These are phyloP conservation scores for Heliconius aoede DNA, from an alignment of 2,888 invertebrate genomes.

Conservation along the genomic window DNA sequence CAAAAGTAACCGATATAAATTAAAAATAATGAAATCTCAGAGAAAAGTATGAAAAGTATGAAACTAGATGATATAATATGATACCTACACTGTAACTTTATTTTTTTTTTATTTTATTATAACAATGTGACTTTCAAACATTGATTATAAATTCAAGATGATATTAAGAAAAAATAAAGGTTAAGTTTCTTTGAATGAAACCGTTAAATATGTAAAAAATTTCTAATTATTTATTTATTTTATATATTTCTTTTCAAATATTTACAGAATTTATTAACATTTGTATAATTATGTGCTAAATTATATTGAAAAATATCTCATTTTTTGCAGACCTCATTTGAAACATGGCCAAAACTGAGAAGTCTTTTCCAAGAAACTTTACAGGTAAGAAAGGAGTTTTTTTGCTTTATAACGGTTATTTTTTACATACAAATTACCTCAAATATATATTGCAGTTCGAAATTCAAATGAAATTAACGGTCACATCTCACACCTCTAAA, in stretches of 20 bases:
- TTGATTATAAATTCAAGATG: background rate
- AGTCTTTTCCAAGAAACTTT: conserved; percentile 80
- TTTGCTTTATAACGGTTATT: background rate
- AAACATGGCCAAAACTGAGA: conserved; percentile 80
- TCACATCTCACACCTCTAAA: too few species aligned
- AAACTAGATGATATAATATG: background rate
- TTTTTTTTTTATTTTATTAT: background rate
- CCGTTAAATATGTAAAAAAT: background rate
- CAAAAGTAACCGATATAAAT: background rate
- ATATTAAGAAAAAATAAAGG: background rate
- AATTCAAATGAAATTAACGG: background rate
- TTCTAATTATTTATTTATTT: background rate
- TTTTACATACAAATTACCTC: background rate
- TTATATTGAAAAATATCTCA: conserved; percentile 36
- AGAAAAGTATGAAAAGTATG: background rate
- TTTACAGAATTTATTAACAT: background rate
- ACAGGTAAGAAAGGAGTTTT: conserved; percentile 68
- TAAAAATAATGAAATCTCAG: background rate
- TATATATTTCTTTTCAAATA: background rate
- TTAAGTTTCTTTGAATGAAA: background rate
- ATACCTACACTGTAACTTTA: background rate
- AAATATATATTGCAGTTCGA: background rate
- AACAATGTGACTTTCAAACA: too few species aligned
- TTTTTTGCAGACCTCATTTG: conserved; percentile 72
- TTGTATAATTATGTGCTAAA: background rate